Percentiles rank a stretch among this genome's conserved stretches.
Evolutionary conservation across 2,113 vertebrate genomes (phyloP).

Genomic region (Trogon surrucura): DNA sequence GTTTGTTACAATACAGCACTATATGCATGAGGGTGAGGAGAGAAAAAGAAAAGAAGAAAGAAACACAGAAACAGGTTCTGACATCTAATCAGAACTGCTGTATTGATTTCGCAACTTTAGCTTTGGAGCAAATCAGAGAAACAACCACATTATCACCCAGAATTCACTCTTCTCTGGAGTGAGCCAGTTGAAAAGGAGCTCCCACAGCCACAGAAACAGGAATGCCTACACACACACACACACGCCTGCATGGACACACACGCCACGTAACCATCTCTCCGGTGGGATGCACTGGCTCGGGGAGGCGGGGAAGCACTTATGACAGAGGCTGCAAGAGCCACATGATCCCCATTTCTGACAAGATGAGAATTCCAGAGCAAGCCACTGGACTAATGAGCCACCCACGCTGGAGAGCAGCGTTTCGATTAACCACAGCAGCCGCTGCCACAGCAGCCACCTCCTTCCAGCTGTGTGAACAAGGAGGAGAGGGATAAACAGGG

Average conservation of each 20-base stretch:
- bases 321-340: constrained; percentile 17
- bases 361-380: constrained; percentile 61
- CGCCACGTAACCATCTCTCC: neutral
- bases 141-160: constrained; percentile 2
- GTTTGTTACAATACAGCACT: neutral
- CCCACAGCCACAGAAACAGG: neutral
- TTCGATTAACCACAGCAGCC: constrained; percentile 18
- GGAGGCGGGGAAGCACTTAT: neutral
- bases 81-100: constrained; percentile 68
- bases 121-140: constrained; percentile 53
- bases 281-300: neutral
- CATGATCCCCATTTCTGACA: constrained; percentile 13
- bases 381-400: constrained; percentile 52
- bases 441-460: neutral
- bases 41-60: constrained; percentile 17
- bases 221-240: neutral
- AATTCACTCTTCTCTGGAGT: neutral
- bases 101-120: constrained; percentile 66
- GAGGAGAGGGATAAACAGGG: neutral
- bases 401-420: neutral
- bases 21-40: neutral
- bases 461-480: neutral
- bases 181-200: neutral
- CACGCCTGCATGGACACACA: neutral
- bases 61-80: constrained; percentile 62